Conservation (phyloP, 2,888 invertebrate genomes). For the Acrocyrtus sp. region DNA sequence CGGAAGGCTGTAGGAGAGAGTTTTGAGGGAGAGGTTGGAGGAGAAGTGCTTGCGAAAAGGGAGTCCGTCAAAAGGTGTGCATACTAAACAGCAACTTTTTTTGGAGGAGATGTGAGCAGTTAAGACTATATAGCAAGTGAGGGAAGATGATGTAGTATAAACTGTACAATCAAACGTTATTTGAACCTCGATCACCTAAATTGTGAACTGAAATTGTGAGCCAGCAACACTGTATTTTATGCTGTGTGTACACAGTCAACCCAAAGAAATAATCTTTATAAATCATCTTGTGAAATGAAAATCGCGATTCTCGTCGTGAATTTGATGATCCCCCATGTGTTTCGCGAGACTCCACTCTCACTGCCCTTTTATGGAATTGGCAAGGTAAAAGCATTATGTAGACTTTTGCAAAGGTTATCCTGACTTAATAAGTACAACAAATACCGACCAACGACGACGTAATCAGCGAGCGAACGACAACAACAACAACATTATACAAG, state of each 20-base stretch:
- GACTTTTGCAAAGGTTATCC: constrained; percentile 62
- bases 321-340: constrained; percentile 33
- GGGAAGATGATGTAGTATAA: too few species aligned
- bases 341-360: constrained; percentile 39
- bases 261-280: constrained; percentile 33
- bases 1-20: too few species aligned
- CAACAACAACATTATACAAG: constrained; percentile 23
- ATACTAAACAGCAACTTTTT: too few species aligned
- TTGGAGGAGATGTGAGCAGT: too few species aligned
- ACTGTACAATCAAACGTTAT: too few species aligned
- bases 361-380: constrained; percentile 63
- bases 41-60: too few species aligned
- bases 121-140: too few species aligned
- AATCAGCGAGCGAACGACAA: constrained; percentile 36
- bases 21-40: too few species aligned
- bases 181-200: too few species aligned
- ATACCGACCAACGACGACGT: constrained; percentile 39
- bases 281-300: constrained; percentile 49
- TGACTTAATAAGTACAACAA: constrained; percentile 52
- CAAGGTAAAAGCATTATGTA: constrained; percentile 63
- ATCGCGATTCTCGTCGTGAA: constrained; percentile 32
- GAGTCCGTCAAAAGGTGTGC: too few species aligned
- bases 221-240: too few species aligned
- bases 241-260: not conserved
- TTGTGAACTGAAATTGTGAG: too few species aligned